Evolutionary conservation across 2,113 vertebrate species (phyloP), one percentile per base, ranked within the genome.

Genomic region (Hydrochoerus hydrochaeris): DNA sequence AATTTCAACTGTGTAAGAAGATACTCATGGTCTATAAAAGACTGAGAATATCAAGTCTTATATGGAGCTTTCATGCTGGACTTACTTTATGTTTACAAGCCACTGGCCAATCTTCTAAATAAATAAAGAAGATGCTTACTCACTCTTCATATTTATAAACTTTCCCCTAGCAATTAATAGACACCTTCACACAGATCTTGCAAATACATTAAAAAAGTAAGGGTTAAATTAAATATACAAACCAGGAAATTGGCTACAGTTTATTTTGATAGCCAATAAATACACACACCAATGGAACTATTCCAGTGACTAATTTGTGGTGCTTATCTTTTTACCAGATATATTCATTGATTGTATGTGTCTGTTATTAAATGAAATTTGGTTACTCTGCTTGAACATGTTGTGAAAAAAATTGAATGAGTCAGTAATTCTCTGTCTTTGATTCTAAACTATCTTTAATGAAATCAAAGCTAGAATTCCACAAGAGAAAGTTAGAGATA

Each of bases 361-460:
- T 41, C 22, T 7, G 57, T 52, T 90, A 92, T 81, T 69, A 95
- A 90, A 54, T 58, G 4, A 32, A 71, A 35, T 95, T 62, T 92
- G 60, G 60, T 63, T 80, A 80, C 57, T 69, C n/a, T 81, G 17
- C 81, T 90, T 92, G 63, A 85, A 22, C 57, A 86, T n/a, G 92
- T 81, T 63, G 32, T 81, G 32, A 81, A 85, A 90, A 12, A 30
- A 91, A 52, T 17, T 92, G 30, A 95, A 85, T 81, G 38, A 81
- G 38, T 80, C 69, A 46, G 32, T 80, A 28, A 69, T 22, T 80
- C 54, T 73, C 17, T 71, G 62, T 96, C 22, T 57, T 88, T 57
- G 28, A 54, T 3, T 85, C 7, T 67, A 69, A 91, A 60, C 35
- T 22, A 5, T 75, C 26, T 94, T 73, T 80, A 85, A 46, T 58